phyloP scores from a whole-genome alignment of 2,888 invertebrate species.

The Ganaspis brasiliensis region DNA sequence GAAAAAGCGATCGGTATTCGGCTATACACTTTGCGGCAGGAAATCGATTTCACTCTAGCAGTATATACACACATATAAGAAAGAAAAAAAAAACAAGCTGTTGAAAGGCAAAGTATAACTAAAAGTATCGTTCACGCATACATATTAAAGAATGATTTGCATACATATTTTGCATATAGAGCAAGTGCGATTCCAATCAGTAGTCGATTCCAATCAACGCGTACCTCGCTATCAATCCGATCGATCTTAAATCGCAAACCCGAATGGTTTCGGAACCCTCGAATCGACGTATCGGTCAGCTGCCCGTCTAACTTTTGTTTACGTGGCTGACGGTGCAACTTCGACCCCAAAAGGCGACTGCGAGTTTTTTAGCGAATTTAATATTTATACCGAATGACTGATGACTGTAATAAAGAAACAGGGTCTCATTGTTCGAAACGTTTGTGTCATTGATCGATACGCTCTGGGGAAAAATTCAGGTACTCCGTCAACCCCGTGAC shows the following conservation, averaged over 20 bases:
- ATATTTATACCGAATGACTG: constrained; percentile 81
- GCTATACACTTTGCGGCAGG: constrained; percentile 12
- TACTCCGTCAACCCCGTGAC: constrained; percentile 49
- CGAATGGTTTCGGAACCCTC: constrained; percentile 38
- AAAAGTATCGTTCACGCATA: constrained; percentile 10
- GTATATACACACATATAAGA: background rate
- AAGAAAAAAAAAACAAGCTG: constrained; percentile 16
- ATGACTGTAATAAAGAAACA: constrained; percentile 79
- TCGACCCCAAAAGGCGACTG: constrained; percentile 72
- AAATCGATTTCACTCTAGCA: constrained; percentile 26
- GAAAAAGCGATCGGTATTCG: background rate
- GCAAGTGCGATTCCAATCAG: constrained; percentile 35
- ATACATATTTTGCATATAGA: constrained; percentile 34
- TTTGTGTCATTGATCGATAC: constrained; percentile 80
- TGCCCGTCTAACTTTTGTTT: constrained; percentile 72
- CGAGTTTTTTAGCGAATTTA: constrained; percentile 79
- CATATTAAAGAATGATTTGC: constrained; percentile 22
- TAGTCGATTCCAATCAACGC: constrained; percentile 36
- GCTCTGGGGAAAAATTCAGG: constrained; percentile 51
- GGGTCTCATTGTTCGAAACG: constrained; percentile 78
- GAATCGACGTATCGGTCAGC: constrained; percentile 71
- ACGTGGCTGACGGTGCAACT: constrained; percentile 78
- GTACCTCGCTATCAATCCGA: constrained; percentile 34
- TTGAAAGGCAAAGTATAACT: constrained; percentile 16
- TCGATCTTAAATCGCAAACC: constrained; percentile 27